These are phyloP conservation scores for Drosophila anceps DNA, from an alignment of 2,888 invertebrate genomes.

Conservation along the genomic window DNA sequence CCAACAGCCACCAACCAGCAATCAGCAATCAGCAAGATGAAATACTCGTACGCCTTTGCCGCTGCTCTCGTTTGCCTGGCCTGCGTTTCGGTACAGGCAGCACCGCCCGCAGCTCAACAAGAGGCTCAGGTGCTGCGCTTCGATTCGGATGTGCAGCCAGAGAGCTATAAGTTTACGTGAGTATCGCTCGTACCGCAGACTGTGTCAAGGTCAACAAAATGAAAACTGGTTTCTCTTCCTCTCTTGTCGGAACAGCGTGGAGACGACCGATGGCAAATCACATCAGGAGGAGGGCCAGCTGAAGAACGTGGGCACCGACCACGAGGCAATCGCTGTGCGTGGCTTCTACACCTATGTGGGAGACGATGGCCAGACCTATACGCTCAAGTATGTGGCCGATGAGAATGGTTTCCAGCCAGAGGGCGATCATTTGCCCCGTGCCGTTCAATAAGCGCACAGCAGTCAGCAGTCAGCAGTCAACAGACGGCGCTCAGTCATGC, in stretches of 20 bases:
- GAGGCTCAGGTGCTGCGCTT: constrained; percentile 88
- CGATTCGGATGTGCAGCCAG: constrained; percentile 86
- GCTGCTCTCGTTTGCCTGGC: constrained; percentile 66
- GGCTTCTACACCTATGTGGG: constrained; percentile 88
- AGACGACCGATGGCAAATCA: constrained; percentile 88
- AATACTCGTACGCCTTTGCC: constrained; percentile 47
- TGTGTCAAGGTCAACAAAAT: constrained; percentile 52
- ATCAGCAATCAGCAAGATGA: constrained; percentile 66
- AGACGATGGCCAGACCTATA: constrained; percentile 88
- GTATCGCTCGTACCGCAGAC: constrained; percentile 45
- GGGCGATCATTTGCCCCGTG: constrained; percentile 84
- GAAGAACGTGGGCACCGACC: constrained; percentile 88
- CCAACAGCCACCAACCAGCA: not conserved
- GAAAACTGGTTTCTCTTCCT: constrained; percentile 45
- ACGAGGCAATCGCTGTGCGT: constrained; percentile 87
- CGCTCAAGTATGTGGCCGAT: constrained; percentile 84
- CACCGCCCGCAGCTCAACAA: constrained; percentile 82
- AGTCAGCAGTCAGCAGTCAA: not conserved
- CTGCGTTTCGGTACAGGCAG: constrained; percentile 75
- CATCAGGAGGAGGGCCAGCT: constrained; percentile 88
- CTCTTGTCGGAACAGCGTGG: constrained; percentile 86
- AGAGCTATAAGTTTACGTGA: constrained; percentile 83
- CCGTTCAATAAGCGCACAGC: constrained; percentile 59
- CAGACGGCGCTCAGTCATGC: not conserved
- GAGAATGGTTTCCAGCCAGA: constrained; percentile 85